Evolutionary conservation across 1,140 invertebrate genomes (phyloP).

Genomic region (Habropoda laboriosa): DNA sequence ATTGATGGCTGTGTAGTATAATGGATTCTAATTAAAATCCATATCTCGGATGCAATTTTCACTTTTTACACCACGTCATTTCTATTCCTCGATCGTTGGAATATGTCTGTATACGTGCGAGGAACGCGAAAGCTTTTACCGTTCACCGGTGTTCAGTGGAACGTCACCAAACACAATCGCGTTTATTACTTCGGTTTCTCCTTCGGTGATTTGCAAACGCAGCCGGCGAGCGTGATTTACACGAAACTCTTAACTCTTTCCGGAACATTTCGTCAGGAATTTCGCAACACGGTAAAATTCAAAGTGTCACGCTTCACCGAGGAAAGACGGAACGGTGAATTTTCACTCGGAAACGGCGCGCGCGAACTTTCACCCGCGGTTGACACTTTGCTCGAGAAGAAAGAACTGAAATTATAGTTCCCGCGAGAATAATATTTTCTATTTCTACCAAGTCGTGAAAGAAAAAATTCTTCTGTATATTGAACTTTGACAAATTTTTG

Average conservation of each 20-base stretch:
- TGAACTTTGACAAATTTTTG: too few species aligned
- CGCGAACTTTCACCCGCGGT: conserved; percentile 2
- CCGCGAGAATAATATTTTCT: too few species aligned
- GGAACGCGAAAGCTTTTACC: background rate
- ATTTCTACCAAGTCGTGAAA: too few species aligned
- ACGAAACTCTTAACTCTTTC: conserved; percentile 13
- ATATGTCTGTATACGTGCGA: background rate
- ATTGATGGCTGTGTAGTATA: background rate
- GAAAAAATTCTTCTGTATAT: too few species aligned
- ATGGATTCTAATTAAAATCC: background rate
- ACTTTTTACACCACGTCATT: background rate
- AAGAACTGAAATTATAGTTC: background rate
- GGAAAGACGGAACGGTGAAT: background rate
- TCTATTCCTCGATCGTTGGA: background rate
- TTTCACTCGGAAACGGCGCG: background rate
- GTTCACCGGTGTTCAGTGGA: background rate
- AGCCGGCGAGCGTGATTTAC: background rate
- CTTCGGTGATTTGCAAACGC: background rate
- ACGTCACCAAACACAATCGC: background rate
- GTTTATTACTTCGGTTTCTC: conserved; percentile 3
- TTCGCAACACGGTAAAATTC: conserved; percentile 5
- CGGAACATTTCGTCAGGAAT: background rate
- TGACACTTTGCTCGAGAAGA: background rate
- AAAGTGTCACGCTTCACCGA: conserved; percentile 19
- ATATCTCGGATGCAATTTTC: background rate